phyloP scores from a whole-genome alignment of 2,888 invertebrate genomes.

The Tortricodes alternella region DNA sequence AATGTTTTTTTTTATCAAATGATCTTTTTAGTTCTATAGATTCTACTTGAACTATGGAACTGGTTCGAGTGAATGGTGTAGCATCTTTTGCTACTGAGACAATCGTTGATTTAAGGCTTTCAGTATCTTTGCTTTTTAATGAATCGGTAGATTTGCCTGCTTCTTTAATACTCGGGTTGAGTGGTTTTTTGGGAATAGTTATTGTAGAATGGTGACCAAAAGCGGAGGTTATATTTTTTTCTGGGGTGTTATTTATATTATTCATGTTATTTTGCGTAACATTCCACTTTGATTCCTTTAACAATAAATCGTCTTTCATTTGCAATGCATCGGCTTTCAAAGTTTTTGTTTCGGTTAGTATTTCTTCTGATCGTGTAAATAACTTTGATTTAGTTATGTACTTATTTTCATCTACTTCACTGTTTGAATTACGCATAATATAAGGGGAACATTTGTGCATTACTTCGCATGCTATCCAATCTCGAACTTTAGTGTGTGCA shows the following conservation, averaged over 20 bases:
- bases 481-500: constrained; percentile 92
- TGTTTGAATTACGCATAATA: constrained; percentile 81
- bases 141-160: constrained; percentile 72
- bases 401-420: constrained; percentile 62
- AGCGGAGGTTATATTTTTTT: constrained; percentile 74
- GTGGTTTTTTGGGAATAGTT: constrained; percentile 60
- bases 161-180: constrained; percentile 47
- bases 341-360: constrained; percentile 63
- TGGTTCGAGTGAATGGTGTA: constrained; percentile 88
- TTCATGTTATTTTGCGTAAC: constrained; percentile 44
- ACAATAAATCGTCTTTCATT: constrained; percentile 42
- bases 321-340: constrained; percentile 49
- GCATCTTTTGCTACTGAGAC: constrained; percentile 91
- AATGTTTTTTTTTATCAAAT: constrained; percentile 73
- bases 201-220: constrained; percentile 73
- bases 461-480: constrained; percentile 93
- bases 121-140: constrained; percentile 67
- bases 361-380: constrained; percentile 74
- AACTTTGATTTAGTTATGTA: constrained; percentile 53
- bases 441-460: constrained; percentile 88
- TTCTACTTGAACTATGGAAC: constrained; percentile 88
- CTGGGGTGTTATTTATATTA: constrained; percentile 61
- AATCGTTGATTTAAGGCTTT: constrained; percentile 82
- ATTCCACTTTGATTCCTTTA: constrained; percentile 49
- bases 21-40: constrained; percentile 89